Evolutionary conservation across 1,140 invertebrate species (phyloP), one percentile per base, ranked within the genome.

Genomic region (Drosophila suzukii): DNA sequence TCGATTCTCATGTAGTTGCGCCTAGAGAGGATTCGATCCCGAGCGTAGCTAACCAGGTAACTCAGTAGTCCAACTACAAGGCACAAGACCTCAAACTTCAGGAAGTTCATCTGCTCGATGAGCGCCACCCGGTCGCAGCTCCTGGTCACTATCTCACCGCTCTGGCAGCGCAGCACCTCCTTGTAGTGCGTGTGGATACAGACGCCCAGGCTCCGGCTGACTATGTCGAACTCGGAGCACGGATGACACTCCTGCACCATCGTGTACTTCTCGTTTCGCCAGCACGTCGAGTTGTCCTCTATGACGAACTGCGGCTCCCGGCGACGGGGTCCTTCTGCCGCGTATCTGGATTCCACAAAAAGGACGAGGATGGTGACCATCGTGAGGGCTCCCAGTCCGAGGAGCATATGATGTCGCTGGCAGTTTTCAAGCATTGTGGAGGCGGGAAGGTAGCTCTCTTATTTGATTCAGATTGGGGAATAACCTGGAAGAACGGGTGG

Each of bases 41-140:
- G 61, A 4, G 88, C 75, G 77, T 90, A 92, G 46, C 88, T 86
- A 3, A 86, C 54, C 13, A 90, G 58, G 30, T 90, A 91, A 79
- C 61, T 60, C 90, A 94, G 27, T 95, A 96, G 70, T 10, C 95
- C 95, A 34, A 95, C 57, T 0, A 95, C 90, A 79, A 97, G 95
- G 92, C 96, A 95, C 67, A 95, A 94, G 12, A 94, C 94, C 86
- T 97, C 95, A 91, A 98, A 98, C 82, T 96, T 95, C 94, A 97
- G 97, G 92, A 97, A 98, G 46, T 95, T 94, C 59, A 94, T 93
- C 91, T 97, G 96, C 82, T 97, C 96, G 34, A 96, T 93, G 93
- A 95, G 96, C 15, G 94, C 94, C 13, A 95, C 94, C 73, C 93
- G 93, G 73, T 96, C 95, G 84, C 95, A 96, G 83, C 95, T 95